phyloP scores from a whole-genome alignment of 2,888 invertebrate species.

The Microplitis deprimator region DNA sequence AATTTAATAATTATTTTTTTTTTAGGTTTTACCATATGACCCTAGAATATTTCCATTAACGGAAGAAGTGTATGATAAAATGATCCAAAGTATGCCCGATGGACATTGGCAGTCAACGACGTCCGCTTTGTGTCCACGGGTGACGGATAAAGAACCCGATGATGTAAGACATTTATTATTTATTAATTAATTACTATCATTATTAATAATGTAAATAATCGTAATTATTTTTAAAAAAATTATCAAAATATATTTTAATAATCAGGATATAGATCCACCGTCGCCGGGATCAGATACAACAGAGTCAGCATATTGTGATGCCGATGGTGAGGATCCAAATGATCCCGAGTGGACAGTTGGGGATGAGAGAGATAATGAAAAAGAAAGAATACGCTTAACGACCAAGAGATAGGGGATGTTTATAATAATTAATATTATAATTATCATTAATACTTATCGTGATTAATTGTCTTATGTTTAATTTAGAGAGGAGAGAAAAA shows the following conservation, averaged over 20 bases:
- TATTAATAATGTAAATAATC: no score
- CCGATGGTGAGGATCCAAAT: slow-evolving; percentile 82
- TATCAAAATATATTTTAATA: not conserved
- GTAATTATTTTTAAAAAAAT: not conserved
- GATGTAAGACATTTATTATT: slow-evolving; percentile 56
- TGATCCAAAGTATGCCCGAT: slow-evolving; percentile 81
- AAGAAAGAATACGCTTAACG: slow-evolving; percentile 69
- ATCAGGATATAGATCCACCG: slow-evolving; percentile 72
- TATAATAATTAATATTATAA: slow-evolving; percentile 39
- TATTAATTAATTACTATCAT: no score
- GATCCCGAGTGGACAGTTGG: slow-evolving; percentile 86
- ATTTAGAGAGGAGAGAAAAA: not conserved
- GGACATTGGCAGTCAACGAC: slow-evolving; percentile 73
- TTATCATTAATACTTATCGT: slow-evolving; percentile 26
- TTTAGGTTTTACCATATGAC: slow-evolving; percentile 82
- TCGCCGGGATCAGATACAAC: slow-evolving; percentile 72
- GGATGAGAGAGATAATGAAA: slow-evolving; percentile 71
- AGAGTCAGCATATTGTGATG: slow-evolving; percentile 77
- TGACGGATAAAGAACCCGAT: slow-evolving; percentile 66
- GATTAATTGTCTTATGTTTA: slow-evolving; percentile 22
- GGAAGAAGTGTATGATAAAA: slow-evolving; percentile 79
- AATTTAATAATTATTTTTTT: not conserved
- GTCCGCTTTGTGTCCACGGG: slow-evolving; percentile 63
- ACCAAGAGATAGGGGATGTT: slow-evolving; percentile 70
- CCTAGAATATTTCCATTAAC: slow-evolving; percentile 82